Conservation (phyloP, 2,797 vertebrate genomes). For the Epinephelus malabaricus region DNA sequence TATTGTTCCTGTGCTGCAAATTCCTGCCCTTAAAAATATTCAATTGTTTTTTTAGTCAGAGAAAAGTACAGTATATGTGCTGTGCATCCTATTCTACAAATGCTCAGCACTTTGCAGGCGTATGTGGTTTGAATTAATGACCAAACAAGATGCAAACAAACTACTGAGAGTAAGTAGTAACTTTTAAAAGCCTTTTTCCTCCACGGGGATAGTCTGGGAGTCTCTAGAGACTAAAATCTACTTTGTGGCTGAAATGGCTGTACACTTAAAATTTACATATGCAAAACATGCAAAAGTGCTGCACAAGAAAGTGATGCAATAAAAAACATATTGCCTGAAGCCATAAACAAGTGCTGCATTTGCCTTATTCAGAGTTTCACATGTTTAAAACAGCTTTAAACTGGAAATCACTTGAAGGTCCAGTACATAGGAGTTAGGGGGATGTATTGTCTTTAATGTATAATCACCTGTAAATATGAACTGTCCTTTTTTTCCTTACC, state of each 20-base stretch:
- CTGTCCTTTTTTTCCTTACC: no score
- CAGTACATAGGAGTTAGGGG: no score
- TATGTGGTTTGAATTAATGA: slow-evolving; percentile 2
- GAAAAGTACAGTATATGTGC: not conserved
- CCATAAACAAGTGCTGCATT: not conserved
- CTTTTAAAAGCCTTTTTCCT: not conserved
- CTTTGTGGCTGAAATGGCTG: not conserved
- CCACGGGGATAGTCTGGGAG: not conserved
- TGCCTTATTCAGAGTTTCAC: not conserved
- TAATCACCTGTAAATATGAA: no score
- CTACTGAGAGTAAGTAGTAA: not conserved
- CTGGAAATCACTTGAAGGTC: not conserved
- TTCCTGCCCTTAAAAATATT: not conserved
- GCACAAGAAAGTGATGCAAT: not conserved
- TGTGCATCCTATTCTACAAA: not conserved
- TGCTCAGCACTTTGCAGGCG: not conserved
- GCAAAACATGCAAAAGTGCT: slow-evolving; percentile 7
- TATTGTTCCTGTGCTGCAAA: slow-evolving; percentile 8
- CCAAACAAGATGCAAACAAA: not conserved
- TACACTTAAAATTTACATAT: not conserved
- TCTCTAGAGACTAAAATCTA: not conserved
- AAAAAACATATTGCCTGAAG: not conserved
- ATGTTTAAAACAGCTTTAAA: not conserved
- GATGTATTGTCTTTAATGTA: no score
- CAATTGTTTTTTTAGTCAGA: not conserved